phyloP scores from a whole-genome alignment of 1,140 invertebrate species.

The Lepidurus apus region DNA sequence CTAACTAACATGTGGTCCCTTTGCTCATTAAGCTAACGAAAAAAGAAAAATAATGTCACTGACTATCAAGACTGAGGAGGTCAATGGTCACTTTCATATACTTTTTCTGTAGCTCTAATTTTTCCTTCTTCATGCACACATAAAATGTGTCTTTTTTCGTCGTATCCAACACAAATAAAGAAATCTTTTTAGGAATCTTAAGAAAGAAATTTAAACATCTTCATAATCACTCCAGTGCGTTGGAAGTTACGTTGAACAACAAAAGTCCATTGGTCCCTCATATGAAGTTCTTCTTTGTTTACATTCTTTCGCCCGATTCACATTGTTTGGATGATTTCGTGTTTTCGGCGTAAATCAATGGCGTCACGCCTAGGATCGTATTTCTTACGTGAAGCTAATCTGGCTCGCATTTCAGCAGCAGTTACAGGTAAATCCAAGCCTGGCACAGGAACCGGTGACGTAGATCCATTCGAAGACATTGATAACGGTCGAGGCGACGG shows the following conservation, averaged over 20 bases:
- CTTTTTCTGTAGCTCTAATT: neutral
- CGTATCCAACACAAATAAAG: neutral
- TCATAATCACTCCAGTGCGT: neutral
- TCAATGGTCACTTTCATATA: neutral
- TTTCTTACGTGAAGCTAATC: conserved; percentile 74
- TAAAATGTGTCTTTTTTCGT: neutral
- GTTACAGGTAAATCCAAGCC: conserved; percentile 75
- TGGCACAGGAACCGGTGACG: conserved; percentile 31
- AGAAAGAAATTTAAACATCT: conserved; percentile 3
- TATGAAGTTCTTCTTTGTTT: too few relatives aligned
- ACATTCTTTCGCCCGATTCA: conserved; percentile 44
- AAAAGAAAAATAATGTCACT: neutral
- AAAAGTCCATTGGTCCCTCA: neutral
- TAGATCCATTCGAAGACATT: conserved; percentile 24
- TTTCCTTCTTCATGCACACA: neutral
- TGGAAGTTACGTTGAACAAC: neutral
- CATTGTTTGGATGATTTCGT: conserved; percentile 84
- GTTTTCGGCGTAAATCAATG: conserved; percentile 84
- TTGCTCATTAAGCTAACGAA: too few relatives aligned
- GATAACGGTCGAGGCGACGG: conserved; percentile 24
- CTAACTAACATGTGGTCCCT: too few relatives aligned
- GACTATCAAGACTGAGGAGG: neutral
- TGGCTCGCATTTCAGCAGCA: conserved; percentile 77
- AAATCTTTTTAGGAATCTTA: neutral
- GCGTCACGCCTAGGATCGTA: conserved; percentile 80